These are phyloP conservation scores for Ctenoplectra terminalis DNA, from an alignment of 1,140 invertebrate genomes.

Conservation along the genomic window DNA sequence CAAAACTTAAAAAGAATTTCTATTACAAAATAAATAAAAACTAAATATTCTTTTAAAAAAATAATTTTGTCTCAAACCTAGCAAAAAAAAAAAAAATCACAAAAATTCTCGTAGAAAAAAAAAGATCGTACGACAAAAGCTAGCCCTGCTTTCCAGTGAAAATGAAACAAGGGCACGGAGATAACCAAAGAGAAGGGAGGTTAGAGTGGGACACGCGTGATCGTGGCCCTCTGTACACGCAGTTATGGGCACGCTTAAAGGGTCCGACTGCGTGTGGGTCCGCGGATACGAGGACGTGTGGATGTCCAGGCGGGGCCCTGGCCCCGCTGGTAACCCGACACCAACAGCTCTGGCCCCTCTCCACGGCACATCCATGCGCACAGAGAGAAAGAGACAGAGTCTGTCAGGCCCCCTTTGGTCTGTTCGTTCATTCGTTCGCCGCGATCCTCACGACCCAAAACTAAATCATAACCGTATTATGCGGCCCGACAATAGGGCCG, in stretches of 20 bases:
- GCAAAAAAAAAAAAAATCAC: no score
- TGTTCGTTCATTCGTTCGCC: slow-evolving; percentile 64
- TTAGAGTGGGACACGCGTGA: slow-evolving; percentile 2
- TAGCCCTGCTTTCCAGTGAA: slow-evolving; percentile 15
- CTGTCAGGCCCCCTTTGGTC: slow-evolving; percentile 66
- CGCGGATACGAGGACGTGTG: slow-evolving; percentile 44
- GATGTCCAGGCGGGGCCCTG: slow-evolving; percentile 65
- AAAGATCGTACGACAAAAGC: slow-evolving; percentile 9
- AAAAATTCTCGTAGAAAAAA: not conserved
- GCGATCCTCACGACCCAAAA: slow-evolving; percentile 77
- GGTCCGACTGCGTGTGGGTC: slow-evolving; percentile 54
- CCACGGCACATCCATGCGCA: slow-evolving; percentile 48
- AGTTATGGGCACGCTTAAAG: slow-evolving; percentile 71
- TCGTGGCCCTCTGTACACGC: slow-evolving; percentile 45
- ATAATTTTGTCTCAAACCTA: no score
- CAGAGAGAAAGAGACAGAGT: slow-evolving; percentile 38
- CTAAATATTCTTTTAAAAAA: no score
- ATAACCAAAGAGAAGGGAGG: slow-evolving; percentile 26
- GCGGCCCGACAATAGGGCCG: slow-evolving; percentile 74
- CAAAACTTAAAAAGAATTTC: no score
- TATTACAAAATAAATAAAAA: no score
- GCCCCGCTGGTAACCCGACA: slow-evolving; percentile 69
- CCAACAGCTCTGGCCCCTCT: slow-evolving; percentile 46
- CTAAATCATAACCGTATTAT: slow-evolving; percentile 81
- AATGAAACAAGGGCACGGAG: slow-evolving; percentile 30